These are phyloP conservation scores for Zoanthus sociatus DNA, from an alignment of 92 coral and sea anemone genomes.

Conservation along the genomic window DNA sequence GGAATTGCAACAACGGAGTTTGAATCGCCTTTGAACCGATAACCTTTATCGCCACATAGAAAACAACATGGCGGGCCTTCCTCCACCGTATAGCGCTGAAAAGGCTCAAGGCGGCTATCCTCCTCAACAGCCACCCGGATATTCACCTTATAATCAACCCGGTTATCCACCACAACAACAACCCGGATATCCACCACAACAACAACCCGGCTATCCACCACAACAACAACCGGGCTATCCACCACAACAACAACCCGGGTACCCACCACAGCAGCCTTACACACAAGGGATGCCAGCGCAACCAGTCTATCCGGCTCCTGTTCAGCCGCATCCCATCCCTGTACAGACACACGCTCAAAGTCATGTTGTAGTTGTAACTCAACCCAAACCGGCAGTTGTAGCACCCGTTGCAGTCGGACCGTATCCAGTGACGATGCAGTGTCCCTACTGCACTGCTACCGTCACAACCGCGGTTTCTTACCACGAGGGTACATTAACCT, in stretches of 20 bases:
- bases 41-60: not conserved
- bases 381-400: slow-evolving; percentile 42
- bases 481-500: slow-evolving; percentile 58
- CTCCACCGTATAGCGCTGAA: slow-evolving; percentile 27
- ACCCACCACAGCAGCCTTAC: slow-evolving; percentile 12
- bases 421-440: slow-evolving; percentile 57
- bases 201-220: not conserved
- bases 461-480: slow-evolving; percentile 57
- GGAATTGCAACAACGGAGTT: no score
- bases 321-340: not conserved
- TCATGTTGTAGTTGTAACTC: slow-evolving; percentile 13
- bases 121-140: slow-evolving; percentile 17
- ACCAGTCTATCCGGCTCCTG: slow-evolving; percentile 7
- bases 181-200: not conserved
- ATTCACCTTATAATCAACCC: not conserved
- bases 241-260: slow-evolving; percentile 22
- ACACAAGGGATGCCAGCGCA: slow-evolving; percentile 17
- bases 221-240: slow-evolving; percentile 10
- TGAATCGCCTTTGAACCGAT: not conserved
- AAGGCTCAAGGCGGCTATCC: slow-evolving; percentile 23
- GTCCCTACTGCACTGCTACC: slow-evolving; percentile 61
- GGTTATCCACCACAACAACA: not conserved
- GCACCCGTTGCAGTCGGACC: slow-evolving; percentile 46
- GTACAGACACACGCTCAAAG: slow-evolving; percentile 19
- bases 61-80: slow-evolving; percentile 40